These are phyloP conservation scores for Pseudochirops corinnae DNA, from an alignment of 2,797 vertebrate genomes.

Conservation along the genomic window DNA sequence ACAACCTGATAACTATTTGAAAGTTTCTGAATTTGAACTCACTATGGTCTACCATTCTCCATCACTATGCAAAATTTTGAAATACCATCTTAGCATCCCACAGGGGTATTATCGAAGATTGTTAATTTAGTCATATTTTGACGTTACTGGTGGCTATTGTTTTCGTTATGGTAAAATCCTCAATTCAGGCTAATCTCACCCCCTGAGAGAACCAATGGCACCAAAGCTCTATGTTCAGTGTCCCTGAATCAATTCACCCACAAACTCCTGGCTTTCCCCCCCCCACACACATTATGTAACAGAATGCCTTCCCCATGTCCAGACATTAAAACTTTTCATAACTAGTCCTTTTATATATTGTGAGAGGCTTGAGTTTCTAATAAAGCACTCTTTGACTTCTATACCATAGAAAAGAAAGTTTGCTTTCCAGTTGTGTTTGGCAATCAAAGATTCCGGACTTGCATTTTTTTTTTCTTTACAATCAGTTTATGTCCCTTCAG, in stretches of 20 bases:
- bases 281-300: background rate
- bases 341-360: constrained; percentile 42
- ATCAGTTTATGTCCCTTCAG: constrained; percentile 66
- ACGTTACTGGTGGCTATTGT: background rate
- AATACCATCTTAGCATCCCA: background rate
- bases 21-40: background rate
- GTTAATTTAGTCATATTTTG: background rate
- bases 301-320: background rate
- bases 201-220: background rate
- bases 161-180: background rate
- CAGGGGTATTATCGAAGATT: background rate
- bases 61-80: background rate
- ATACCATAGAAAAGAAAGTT: constrained; percentile 9
- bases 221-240: background rate
- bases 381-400: constrained; percentile 48
- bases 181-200: background rate
- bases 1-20: background rate
- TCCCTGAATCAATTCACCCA: background rate
- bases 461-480: constrained; percentile 73
- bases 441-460: constrained; percentile 42
- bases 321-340: background rate
- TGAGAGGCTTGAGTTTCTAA: constrained; percentile 20
- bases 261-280: background rate
- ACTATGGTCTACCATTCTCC: background rate
- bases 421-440: constrained; percentile 66